A percentile compares a stretch with the other conserved stretches of the same genome.
phyloP scores from a whole-genome alignment of 2,888 invertebrate genomes.

The Perithous albicinctus region DNA sequence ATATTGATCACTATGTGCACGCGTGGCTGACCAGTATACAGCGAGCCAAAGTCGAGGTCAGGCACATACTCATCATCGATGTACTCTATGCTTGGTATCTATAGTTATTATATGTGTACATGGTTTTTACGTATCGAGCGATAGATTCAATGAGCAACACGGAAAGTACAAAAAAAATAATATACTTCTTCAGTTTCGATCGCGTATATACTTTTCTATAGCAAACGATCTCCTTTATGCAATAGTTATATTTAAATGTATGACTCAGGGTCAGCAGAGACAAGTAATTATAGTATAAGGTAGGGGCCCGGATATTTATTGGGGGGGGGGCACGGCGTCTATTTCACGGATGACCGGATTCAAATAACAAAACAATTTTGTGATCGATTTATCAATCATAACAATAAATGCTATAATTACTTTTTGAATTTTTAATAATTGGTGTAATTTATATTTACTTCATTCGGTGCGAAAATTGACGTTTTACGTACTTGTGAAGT shows the following conservation, averaged over 20 bases:
- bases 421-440: background rate
- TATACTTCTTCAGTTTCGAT: slow-evolving; percentile 7
- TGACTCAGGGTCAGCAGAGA: slow-evolving; percentile 58
- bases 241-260: slow-evolving; percentile 46
- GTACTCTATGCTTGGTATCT: slow-evolving; percentile 4
- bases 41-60: slow-evolving; percentile 68
- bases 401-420: background rate
- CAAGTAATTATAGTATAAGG: slow-evolving; percentile 22
- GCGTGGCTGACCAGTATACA: slow-evolving; percentile 53
- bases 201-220: slow-evolving; percentile 13
- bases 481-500: too few species aligned
- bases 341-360: slow-evolving; percentile 56
- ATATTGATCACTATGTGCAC: slow-evolving; percentile 62
- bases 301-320: slow-evolving; percentile 24
- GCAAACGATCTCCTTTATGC: slow-evolving; percentile 31
- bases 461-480: too few species aligned
- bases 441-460: too few species aligned
- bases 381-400: slow-evolving; percentile 14
- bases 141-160: slow-evolving; percentile 15
- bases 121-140: slow-evolving; percentile 4
- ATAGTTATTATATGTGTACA: slow-evolving; percentile 8
- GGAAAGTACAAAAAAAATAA: background rate
- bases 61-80: slow-evolving; percentile 43
- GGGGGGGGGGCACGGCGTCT: slow-evolving; percentile 37
- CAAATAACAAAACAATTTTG: slow-evolving; percentile 58